A percentile compares a stretch with the other conserved stretches of the same genome.
Evolutionary conservation across 2,797 vertebrate genomes (phyloP).

Genomic region (Siniperca undulata): DNA sequence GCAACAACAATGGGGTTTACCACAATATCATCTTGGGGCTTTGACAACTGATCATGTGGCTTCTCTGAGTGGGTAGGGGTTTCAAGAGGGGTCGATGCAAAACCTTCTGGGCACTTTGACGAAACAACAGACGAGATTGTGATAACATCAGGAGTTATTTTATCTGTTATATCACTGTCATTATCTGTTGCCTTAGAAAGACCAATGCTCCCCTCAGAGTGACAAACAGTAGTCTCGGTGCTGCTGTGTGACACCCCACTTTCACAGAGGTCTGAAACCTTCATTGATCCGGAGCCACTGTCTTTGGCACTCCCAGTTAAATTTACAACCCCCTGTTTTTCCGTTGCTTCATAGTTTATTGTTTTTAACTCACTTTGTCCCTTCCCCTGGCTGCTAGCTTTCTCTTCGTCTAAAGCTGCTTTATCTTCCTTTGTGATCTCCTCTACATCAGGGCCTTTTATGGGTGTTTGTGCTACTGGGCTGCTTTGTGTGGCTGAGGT

Average conservation of each 20-base stretch:
- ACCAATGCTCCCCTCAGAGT: constrained; percentile 9
- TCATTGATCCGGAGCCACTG: constrained; percentile 32
- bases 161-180: constrained; percentile 17
- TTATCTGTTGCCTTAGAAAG: constrained; percentile 34
- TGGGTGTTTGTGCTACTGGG: constrained; percentile 51
- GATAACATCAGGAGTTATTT: constrained; percentile 8
- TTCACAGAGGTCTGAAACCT: constrained; percentile 31
- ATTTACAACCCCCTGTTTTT: constrained; percentile 54
- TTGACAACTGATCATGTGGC: constrained; percentile 41
- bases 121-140: constrained; percentile 22
- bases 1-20: constrained; percentile 8
- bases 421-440: constrained; percentile 67
- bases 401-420: constrained; percentile 57
- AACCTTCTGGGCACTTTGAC: constrained; percentile 23
- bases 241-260: constrained; percentile 13
- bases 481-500: constrained; percentile 54
- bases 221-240: constrained; percentile 22
- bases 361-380: constrained; percentile 47
- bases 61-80: constrained; percentile 32
- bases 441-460: constrained; percentile 66
- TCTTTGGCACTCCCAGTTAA: constrained; percentile 38
- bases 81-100: neutral
- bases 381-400: constrained; percentile 55
- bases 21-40: constrained; percentile 14
- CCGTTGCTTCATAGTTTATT: constrained; percentile 47